Base-by-base conservation (phyloP, 2,797 vertebrate genomes). In the Gymnopithys bicolor region DNA sequence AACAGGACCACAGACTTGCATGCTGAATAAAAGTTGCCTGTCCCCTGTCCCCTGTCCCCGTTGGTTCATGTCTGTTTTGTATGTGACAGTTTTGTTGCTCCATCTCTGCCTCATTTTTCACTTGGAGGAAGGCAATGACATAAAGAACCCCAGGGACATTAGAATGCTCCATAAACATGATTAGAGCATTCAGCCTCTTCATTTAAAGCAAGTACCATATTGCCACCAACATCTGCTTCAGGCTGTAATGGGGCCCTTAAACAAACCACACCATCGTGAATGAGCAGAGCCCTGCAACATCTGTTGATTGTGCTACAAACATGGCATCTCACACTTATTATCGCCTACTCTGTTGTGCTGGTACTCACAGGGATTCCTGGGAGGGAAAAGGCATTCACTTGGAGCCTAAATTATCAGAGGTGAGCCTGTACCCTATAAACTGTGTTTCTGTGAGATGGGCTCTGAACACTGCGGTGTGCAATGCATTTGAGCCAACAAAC, bases 181-280 rank as follows among this genome's bases (percentile, higher is more conserved):
- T 94, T 83, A 95, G 82, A 90, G 41, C 74, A 45, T 94, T 86
- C 91, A 95, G 85, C 70, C 78, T 90, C 82, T 91, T 91, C 90
- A 81, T 95, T 95, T 92, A 92, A 91, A 95, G 63, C 69, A 96
- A 79, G 62, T 78, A 79, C 69, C 73, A 67, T 76, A 90, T 84
- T 88, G 83, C 69, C 75, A 78, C 48, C 87, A 91, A 93, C 92
- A 96, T 92, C 87, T 93, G 93, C 69, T 94, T 90, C 1, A 2
- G 82, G 69, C 91, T 60, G 5, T 90, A 88, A 78, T 27, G 45
- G 59, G 79, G 62, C 48, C 84, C 83, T 86, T 73, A 86, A 94
- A 84, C 62, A 96, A 93, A 66, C 73, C 76, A 73, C 76, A 78
- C 22, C 66, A 69, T 18, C 28, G 76, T 66, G 59, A 82, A 80